Conservation (phyloP, 2,888 invertebrate species). For the Lasioglossum villosulum region DNA sequence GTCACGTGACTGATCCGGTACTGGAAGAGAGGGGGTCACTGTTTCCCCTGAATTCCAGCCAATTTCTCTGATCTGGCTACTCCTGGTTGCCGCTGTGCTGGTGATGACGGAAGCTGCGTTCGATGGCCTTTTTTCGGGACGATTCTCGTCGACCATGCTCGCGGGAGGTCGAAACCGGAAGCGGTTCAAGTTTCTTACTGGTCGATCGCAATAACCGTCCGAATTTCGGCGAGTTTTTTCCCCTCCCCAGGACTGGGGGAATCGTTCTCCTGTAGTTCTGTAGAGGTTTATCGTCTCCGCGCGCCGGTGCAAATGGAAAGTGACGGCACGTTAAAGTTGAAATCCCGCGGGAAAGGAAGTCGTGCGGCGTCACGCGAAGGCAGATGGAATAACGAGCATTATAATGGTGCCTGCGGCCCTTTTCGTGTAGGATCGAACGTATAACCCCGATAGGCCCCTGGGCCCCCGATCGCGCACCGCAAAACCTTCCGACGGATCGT, state of each 20-base stretch:
- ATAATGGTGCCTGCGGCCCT: constrained; percentile 38
- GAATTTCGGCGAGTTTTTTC: background rate
- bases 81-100: too few species aligned
- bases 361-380: constrained; percentile 45
- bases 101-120: too few species aligned
- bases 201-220: background rate
- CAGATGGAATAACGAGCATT: constrained; percentile 46
- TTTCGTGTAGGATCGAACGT: constrained; percentile 29
- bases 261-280: background rate
- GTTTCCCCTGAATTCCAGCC: too few species aligned
- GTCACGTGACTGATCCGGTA: too few species aligned
- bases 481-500: constrained; percentile 8
- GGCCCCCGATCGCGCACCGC: background rate
- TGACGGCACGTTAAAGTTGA: constrained; percentile 7
- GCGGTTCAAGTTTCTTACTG: background rate
- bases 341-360: constrained; percentile 14
- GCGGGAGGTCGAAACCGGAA: constrained; percentile 1
- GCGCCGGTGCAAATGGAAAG: constrained; percentile 2
- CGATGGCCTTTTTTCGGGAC: too few species aligned
- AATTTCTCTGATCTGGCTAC: too few species aligned
- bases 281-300: background rate
- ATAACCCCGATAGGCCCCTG: constrained; percentile 25
- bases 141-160: background rate
- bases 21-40: too few species aligned
- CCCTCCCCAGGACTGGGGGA: background rate